Conservation (phyloP, 2,888 invertebrate species). For the Dryobota labecula region DNA sequence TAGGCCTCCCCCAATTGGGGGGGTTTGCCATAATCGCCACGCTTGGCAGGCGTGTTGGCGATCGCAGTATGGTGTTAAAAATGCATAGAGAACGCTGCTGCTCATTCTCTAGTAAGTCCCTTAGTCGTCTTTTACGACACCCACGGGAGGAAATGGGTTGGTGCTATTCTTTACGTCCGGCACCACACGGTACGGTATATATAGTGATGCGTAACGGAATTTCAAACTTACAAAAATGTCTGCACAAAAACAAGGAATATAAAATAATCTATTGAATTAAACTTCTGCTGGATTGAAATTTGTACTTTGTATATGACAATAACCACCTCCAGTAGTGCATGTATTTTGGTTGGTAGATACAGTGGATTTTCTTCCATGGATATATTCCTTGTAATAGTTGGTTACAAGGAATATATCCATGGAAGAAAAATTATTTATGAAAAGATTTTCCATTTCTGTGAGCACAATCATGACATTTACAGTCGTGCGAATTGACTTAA, state of each 20-base stretch:
- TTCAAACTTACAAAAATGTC: neutral
- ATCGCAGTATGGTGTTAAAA: too few relatives aligned
- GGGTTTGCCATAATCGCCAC: too few relatives aligned
- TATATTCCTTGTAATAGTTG: too few relatives aligned
- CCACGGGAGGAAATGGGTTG: too few relatives aligned
- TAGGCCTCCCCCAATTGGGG: too few relatives aligned
- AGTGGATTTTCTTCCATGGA: neutral
- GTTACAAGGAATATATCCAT: neutral
- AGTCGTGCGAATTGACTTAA: neutral
- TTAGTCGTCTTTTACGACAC: too few relatives aligned
- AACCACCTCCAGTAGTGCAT: conserved; percentile 25
- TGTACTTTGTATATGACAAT: conserved; percentile 18
- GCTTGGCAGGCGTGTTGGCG: too few relatives aligned
- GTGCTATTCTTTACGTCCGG: too few relatives aligned
- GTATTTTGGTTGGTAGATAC: neutral
- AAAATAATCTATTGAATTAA: neutral
- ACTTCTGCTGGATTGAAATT: neutral
- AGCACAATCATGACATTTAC: conserved; percentile 22
- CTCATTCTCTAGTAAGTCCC: too few relatives aligned
- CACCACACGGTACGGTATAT: too few relatives aligned
- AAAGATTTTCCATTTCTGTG: conserved; percentile 9
- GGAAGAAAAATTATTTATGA: conserved; percentile 14
- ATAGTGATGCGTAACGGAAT: neutral
- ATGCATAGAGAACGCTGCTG: too few relatives aligned
- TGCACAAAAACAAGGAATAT: neutral